Evolutionary conservation across 2,113 vertebrate genomes (phyloP).

Genomic region (Hippocampus mohnikei): DNA sequence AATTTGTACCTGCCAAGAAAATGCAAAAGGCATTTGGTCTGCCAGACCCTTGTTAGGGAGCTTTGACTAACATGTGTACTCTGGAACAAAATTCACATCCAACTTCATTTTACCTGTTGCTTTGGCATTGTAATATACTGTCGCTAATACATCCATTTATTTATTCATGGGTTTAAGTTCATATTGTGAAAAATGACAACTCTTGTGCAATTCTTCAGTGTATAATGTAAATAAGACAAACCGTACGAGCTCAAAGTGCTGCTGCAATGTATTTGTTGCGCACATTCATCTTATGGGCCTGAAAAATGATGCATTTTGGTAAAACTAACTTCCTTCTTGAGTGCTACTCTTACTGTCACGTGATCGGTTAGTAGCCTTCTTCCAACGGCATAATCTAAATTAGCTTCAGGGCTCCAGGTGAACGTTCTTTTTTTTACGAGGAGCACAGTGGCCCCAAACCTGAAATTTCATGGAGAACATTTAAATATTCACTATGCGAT

Average conservation of each 20-base stretch:
- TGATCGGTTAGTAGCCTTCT: not conserved
- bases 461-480: too few relatives aligned
- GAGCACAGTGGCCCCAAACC: too few relatives aligned
- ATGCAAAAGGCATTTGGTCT: constrained; percentile 5
- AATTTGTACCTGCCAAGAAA: constrained; percentile 22
- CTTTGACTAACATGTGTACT: constrained; percentile 54
- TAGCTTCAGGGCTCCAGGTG: not conserved
- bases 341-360: not conserved
- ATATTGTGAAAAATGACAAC: constrained; percentile 36
- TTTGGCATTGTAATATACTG: constrained; percentile 39
- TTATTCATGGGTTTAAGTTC: constrained; percentile 33
- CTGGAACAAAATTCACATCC: constrained; percentile 22
- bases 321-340: constrained; percentile 12
- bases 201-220: constrained; percentile 10
- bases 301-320: constrained; percentile 27
- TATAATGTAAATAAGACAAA: constrained; percentile 52
- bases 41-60: constrained; percentile 38
- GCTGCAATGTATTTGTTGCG: constrained; percentile 20
- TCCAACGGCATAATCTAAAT: not conserved
- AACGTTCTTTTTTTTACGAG: too few relatives aligned
- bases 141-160: constrained; percentile 16
- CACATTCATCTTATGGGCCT: constrained; percentile 23
- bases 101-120: constrained; percentile 27
- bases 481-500: not conserved
- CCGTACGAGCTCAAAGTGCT: constrained; percentile 12